Base-by-base conservation (phyloP, 2,888 invertebrate genomes). In the Apodemia duryi region DNA sequence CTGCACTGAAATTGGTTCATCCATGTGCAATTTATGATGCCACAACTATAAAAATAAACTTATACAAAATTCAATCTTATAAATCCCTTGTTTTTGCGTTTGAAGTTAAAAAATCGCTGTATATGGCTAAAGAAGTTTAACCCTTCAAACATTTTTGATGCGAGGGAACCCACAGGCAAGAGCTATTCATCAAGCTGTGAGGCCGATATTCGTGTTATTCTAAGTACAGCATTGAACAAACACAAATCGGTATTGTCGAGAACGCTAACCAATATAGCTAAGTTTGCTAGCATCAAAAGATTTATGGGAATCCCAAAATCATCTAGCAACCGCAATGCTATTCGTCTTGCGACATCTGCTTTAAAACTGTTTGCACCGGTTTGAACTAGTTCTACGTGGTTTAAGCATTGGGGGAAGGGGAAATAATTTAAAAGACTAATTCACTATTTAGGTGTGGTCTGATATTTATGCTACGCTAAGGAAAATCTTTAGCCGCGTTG, bases 331-430 rank as follows among this genome's bases (percentile, higher is more conserved):
- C 83, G 76, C 83, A 79, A 77, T 70, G 84, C 83, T 76, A 85
- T 86, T 84, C 83, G 82, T 86, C 85, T 82, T 79, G 82, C 79
- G 77, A 78, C 85, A 85, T 82, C 85, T 86, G 85, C 74, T 72
- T 68, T 67, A 72, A 77, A 82, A 77, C 77, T 73, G 82, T 83
- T 82, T 77, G 74, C 80, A 81, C 82, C 77, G 80, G 81, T 79
- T 74, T 71, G 69, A 70, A 75, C 75, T 72, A 74, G 77, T 77
- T 79, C 65, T 49, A 64, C 61, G 63, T 70, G 70, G 69, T 66
- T 72, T 68, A 72, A 64, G 63, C 63, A 64, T 61, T 49, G 43
- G 60, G 51, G 51, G n/a, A n/a, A n/a, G n/a, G n/a, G n/a, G n/a
- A 63, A 43, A 61, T 67, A 66, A 65, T 46, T 3, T 29, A 51